phyloP scores from a whole-genome alignment of 2,113 vertebrate species.

The Ornithorhynchus anatinus region DNA sequence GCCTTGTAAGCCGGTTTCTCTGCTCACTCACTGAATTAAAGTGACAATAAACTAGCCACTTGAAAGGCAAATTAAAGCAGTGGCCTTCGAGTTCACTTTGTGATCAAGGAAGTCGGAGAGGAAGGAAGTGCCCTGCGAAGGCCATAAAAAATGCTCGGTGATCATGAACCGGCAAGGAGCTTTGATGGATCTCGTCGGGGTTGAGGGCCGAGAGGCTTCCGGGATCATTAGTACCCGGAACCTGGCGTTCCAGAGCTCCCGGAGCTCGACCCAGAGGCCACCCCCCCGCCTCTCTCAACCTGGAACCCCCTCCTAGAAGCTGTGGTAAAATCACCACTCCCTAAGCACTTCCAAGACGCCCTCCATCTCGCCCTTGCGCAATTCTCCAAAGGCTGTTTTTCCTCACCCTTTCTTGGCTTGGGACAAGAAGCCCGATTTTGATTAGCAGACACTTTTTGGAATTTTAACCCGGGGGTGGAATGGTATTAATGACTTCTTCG shows the following conservation, averaged over 20 bases:
- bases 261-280: background rate
- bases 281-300: too few relatives aligned
- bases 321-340: background rate
- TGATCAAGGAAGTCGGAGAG: background rate
- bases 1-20: background rate
- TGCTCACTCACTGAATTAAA: background rate
- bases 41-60: background rate
- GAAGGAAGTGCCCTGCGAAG: background rate
- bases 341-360: background rate
- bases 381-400: background rate
- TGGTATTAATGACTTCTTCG: background rate
- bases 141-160: background rate
- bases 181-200: background rate
- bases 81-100: background rate
- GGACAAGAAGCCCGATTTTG: background rate
- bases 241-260: too few relatives aligned
- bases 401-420: background rate
- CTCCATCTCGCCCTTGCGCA: constrained; percentile 3
- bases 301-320: background rate
- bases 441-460: background rate
- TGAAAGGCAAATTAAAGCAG: background rate
- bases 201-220: background rate
- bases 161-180: background rate
- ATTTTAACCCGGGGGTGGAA: background rate
- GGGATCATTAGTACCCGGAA: background rate